Evolutionary conservation across 2,797 vertebrate genomes (phyloP), one percentile per base, ranked within the genome.

Genomic region (Neosalanx taihuensis): DNA sequence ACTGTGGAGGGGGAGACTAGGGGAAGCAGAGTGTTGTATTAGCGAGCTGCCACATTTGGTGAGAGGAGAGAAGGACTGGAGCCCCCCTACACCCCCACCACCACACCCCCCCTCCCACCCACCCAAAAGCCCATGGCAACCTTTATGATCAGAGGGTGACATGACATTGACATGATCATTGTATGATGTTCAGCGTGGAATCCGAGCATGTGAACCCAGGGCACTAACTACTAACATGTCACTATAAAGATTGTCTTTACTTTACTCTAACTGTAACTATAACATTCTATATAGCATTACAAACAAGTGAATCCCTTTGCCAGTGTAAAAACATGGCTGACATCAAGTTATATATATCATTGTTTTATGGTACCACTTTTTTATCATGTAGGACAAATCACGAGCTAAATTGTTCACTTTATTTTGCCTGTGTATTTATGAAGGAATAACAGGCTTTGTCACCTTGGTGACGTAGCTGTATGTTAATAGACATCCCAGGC

Each of bases 11-110:
- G 86, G 80, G 87, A 92, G 89, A 94, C 86, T 85, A n/a, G 76
- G 89, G 92, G 92, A 84, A 86, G 88, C 0, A 73, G 87, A 90
- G 90, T 89, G 81, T 81, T 91, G 89, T 84, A 87, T 91, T 88
- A 89, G 89, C 87, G 89, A 88, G 84, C 70, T 85, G 86, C 86
- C 83, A 84, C 82, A 81, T 89, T 91, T 89, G 85, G 86, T 84
- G 81, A 80, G 18, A 57, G 77, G 74, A 83, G 79, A 81, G 81
- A 85, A 79, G 92, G 90, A 90, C 37, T 41, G 37, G 6, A 41
- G 37, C 90, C 88, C 81, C 86, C 81, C 80, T 85, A 88, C 85
- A 89, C 90, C 81, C 86, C 84, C 89, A 82, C 68, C 51, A 90
- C 88, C 81, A 86, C 80, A 80, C 85, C 90, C 88, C 81, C 86